Evolutionary conservation across 1,140 invertebrate species (phyloP).

Genomic region (Aphaenogaster floridana): DNA sequence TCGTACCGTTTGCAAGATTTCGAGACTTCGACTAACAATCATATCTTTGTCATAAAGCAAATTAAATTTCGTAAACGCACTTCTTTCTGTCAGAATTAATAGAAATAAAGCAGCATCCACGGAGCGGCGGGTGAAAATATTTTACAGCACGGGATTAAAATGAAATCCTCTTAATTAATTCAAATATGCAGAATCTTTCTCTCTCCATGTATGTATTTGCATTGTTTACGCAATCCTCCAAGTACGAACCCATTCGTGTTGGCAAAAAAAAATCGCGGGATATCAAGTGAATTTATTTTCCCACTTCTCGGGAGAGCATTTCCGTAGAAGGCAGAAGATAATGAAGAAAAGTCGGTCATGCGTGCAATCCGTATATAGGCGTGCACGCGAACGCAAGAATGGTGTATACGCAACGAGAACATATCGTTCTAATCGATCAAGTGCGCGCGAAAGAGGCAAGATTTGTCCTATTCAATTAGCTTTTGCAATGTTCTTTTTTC

Average conservation of each 20-base stretch:
- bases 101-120: constrained; percentile 3
- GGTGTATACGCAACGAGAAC: neutral
- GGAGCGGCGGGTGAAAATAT: constrained; percentile 33
- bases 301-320: constrained; percentile 2
- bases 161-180: constrained; percentile 52
- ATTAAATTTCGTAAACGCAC: constrained; percentile 49
- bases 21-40: neutral
- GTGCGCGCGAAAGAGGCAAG: neutral
- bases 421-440: constrained; percentile 57
- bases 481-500: constrained; percentile 66
- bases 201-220: neutral
- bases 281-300: constrained; percentile 46
- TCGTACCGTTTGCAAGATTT: neutral
- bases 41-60: constrained; percentile 33
- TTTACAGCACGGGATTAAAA: constrained; percentile 39
- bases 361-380: constrained; percentile 34
- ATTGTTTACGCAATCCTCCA: constrained; percentile 21
- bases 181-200: constrained; percentile 35
- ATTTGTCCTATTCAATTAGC: constrained; percentile 41
- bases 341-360: constrained; percentile 29
- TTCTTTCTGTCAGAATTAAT: constrained; percentile 38
- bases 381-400: constrained; percentile 15
- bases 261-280: neutral
- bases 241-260: neutral
- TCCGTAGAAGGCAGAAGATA: constrained; percentile 6